Base-by-base conservation (phyloP, 92 coral and sea anemone genomes). In the Pocillopora meandrina region DNA sequence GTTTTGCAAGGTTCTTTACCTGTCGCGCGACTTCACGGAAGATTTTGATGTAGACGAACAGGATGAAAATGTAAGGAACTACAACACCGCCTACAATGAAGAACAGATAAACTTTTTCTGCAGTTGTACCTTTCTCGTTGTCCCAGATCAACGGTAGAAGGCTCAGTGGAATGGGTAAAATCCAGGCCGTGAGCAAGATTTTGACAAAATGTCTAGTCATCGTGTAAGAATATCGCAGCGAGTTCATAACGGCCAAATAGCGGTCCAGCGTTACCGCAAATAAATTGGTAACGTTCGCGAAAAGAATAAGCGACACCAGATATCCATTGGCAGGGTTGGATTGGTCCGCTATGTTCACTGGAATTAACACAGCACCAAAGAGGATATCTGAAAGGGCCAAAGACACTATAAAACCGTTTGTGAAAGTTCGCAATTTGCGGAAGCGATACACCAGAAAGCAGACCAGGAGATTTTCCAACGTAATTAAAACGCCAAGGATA, bases 261-360 rank as follows among this genome's bases (percentile, higher is more conserved):
- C 97, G 92, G 84, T 93, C 97, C 71, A 91, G 74, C n/a, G 97
- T 93, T 14, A 93, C 97, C 42, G 97, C 97, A 63, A 87, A 91
- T 80, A 93, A 87, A 67, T 89, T 93, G 72, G 95, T 93, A 59
- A 93, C 94, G 68, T 93, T 93, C 47, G 91, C 93, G 79, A 93
- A 88, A 23, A 92, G 88, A 61, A 93, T 92, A 55, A 92, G 81
- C 34, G 93, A 88, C 57, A 89, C 71, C 23, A 93, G 78, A 68
- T 86, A 93, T 0, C 82, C 90, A 60, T 86, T 89, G 61, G 73
- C 87, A 1, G 64, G 52, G 31, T 89, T 85, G 3, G 1, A 2
- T 26, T 68, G 81, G 62, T 92, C 92, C 16, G 84, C 56, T 69
- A 91, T 75, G 57, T 67, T 89, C 16, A 90, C 89, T 17, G 97